Evolutionary conservation across 2,888 invertebrate genomes (phyloP).

Genomic region (Polymixis lichenea): DNA sequence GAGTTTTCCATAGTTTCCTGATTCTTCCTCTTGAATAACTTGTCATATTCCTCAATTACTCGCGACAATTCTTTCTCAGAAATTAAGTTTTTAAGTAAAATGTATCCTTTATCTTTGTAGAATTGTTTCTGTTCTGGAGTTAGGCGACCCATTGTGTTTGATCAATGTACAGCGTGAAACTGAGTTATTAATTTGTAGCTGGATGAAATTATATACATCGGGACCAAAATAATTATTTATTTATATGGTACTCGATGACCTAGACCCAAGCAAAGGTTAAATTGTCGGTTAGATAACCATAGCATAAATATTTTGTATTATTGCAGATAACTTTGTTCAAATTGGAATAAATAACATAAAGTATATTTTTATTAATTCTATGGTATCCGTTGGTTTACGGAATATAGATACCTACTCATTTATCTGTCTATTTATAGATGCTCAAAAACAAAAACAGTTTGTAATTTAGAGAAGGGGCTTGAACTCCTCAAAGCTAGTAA

Average conservation of each 20-base stretch:
- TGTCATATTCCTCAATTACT: constrained; percentile 87
- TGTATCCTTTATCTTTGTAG: constrained; percentile 89
- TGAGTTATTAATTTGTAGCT: not conserved
- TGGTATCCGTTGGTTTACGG: not conserved
- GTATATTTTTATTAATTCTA: not conserved
- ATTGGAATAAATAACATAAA: constrained; percentile 16
- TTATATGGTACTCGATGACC: constrained; percentile 1
- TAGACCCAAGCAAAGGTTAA: constrained; percentile 47
- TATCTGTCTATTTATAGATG: no score
- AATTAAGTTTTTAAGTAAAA: constrained; percentile 87
- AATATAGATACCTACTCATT: not conserved
- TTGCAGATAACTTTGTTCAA: constrained; percentile 20
- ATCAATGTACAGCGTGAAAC: constrained; percentile 16
- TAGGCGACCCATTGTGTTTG: constrained; percentile 73
- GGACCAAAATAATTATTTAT: constrained; percentile 4
- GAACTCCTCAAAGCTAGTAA: no score
- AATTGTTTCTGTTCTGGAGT: constrained; percentile 86
- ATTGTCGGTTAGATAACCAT: constrained; percentile 35
- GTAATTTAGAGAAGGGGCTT: no score
- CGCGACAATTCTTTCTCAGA: constrained; percentile 82
- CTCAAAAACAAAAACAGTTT: no score
- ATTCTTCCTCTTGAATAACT: constrained; percentile 87
- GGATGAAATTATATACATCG: constrained; percentile 33
- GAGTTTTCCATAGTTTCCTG: constrained; percentile 87
- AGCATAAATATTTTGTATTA: constrained; percentile 33